Conservation (phyloP, 2,797 vertebrate genomes). For the Gallinago solitaria region DNA sequence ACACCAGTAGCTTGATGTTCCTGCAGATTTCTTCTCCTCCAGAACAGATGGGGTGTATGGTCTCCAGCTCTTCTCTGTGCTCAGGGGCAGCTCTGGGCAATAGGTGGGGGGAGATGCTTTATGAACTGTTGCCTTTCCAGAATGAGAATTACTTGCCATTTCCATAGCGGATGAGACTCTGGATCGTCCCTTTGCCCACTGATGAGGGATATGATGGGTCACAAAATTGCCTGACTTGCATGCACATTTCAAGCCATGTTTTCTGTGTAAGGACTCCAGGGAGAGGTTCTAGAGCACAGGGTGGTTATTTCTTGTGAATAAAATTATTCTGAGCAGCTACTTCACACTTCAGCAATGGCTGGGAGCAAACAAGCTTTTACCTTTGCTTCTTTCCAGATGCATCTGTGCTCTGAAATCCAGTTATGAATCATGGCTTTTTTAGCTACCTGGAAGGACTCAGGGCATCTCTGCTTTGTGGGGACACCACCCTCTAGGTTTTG, state of each 20-base stretch:
- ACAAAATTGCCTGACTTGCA: constrained; percentile 25
- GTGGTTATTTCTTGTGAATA: neutral
- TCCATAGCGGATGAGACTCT: neutral
- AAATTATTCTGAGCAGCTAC: neutral
- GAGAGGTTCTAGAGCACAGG: constrained; percentile 22
- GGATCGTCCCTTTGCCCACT: neutral
- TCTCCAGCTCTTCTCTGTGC: neutral
- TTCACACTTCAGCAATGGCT: constrained; percentile 85
- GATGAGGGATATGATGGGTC: neutral
- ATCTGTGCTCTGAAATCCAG: constrained; percentile 87
- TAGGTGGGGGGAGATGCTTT: neutral
- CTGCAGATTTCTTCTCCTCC: neutral
- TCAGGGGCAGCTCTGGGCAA: neutral
- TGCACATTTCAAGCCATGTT: constrained; percentile 32
- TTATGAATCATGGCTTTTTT: constrained; percentile 81
- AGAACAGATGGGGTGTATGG: neutral
- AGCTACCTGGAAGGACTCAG: constrained; percentile 12
- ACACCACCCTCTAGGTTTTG: neutral
- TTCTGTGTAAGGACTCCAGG: constrained; percentile 15
- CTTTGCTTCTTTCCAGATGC: constrained; percentile 84
- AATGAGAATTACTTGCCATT: neutral
- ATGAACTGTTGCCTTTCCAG: neutral
- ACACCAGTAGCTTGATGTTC: neutral
- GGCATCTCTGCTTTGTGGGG: neutral
- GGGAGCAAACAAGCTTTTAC: constrained; percentile 84